These are phyloP conservation scores for Ephialtes manifestator DNA, from an alignment of 2,888 invertebrate genomes.

Conservation along the genomic window DNA sequence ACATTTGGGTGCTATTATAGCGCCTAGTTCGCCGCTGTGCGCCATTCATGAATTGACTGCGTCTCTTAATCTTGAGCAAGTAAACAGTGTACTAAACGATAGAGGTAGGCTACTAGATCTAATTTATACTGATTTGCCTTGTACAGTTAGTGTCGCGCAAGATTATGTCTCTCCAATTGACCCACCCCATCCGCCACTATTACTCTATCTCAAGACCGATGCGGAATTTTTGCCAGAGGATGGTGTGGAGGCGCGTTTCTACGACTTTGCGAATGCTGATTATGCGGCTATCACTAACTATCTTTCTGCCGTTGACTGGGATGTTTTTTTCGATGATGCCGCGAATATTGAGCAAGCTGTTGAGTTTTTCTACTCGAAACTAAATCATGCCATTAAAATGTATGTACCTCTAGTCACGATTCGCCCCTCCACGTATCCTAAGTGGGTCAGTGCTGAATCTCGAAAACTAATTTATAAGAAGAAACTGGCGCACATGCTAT, in stretches of 20 bases:
- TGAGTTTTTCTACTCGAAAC: neutral
- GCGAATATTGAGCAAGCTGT: neutral
- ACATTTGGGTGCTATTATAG: neutral
- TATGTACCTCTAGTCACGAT: neutral
- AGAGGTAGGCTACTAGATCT: neutral
- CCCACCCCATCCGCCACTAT: too few relatives aligned
- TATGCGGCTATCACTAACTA: neutral
- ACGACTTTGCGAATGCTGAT: neutral
- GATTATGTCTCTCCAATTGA: neutral
- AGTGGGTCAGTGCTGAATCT: neutral
- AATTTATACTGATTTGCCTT: neutral
- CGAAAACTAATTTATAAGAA: too few relatives aligned
- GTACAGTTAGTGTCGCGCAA: neutral
- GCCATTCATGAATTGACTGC: neutral
- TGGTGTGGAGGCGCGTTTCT: neutral
- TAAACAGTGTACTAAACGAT: neutral
- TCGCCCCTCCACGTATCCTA: neutral
- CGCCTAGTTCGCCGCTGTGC: neutral
- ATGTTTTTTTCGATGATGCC: neutral
- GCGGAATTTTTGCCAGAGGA: neutral
- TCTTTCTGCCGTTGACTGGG: neutral
- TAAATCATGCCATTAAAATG: neutral
- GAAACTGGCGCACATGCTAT: too few relatives aligned
- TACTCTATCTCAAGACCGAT: too few relatives aligned
- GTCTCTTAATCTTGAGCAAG: neutral